phyloP scores from a whole-genome alignment of 2,888 invertebrate species.

The Cacoxenus indagator region DNA sequence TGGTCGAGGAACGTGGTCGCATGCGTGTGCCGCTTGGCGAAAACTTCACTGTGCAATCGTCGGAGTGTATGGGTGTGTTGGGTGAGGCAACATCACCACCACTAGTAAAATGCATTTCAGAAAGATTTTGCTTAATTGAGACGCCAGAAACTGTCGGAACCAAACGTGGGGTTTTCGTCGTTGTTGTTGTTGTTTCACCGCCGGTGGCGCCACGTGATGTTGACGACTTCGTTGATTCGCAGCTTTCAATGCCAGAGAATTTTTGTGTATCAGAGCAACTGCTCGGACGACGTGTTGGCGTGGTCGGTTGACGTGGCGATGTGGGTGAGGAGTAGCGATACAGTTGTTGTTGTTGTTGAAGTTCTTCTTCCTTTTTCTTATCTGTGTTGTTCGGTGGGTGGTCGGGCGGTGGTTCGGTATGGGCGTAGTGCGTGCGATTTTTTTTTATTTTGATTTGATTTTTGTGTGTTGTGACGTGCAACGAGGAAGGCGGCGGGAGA shows the following conservation, averaged over 20 bases:
- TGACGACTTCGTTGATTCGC: background rate
- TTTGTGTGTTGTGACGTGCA: conserved; percentile 1
- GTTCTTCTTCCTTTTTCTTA: conserved; percentile 66
- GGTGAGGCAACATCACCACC: conserved; percentile 33
- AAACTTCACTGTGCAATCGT: conserved; percentile 60
- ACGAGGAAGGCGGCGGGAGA: conserved; percentile 15
- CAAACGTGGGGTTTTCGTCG: conserved; percentile 40
- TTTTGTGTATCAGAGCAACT: conserved; percentile 56
- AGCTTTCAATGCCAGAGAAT: background rate
- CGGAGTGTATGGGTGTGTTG: conserved; percentile 41
- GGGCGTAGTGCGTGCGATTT: conserved; percentile 6
- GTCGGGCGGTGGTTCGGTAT: conserved; percentile 9
- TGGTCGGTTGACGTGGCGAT: conserved; percentile 44
- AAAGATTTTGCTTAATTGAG: conserved; percentile 67
- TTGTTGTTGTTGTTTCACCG: background rate
- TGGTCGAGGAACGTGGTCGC: conserved; percentile 64
- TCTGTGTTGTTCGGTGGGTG: conserved; percentile 47
- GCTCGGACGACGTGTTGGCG: conserved; percentile 41
- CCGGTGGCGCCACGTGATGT: background rate
- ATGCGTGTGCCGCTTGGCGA: conserved; percentile 36
- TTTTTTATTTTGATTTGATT: conserved; percentile 18
- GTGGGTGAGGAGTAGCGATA: conserved; percentile 56
- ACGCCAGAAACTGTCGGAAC: conserved; percentile 59
- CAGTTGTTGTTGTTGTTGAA: conserved; percentile 45
- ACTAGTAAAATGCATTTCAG: conserved; percentile 64